Evolutionary conservation across 92 coral and sea anemone species (phyloP).

Genomic region (Parazoanthus atlanticus): DNA sequence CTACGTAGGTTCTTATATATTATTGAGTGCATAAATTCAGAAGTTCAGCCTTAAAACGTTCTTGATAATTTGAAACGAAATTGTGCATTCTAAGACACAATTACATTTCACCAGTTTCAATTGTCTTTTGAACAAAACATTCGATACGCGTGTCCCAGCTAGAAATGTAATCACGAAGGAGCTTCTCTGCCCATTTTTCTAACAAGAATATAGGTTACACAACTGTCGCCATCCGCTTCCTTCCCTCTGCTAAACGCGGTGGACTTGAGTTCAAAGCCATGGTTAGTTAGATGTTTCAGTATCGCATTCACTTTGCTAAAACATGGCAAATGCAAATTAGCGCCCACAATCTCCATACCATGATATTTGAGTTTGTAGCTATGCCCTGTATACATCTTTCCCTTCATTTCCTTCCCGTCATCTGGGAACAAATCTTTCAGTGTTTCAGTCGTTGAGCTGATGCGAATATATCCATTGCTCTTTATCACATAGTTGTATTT

Average conservation of each 20-base stretch:
- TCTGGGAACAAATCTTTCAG: conserved; percentile 27
- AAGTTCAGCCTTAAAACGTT: no score
- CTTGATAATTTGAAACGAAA: no score
- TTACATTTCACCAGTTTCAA: neutral
- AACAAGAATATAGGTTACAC: conserved; percentile 11
- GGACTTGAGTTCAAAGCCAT: conserved; percentile 23
- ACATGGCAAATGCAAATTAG: conserved; percentile 30
- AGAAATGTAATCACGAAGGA: neutral
- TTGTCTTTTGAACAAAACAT: neutral
- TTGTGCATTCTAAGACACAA: neutral
- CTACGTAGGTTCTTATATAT: no score
- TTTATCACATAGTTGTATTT: conserved; percentile 24
- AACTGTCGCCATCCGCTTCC: conserved; percentile 4
- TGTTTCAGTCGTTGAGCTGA: conserved; percentile 19
- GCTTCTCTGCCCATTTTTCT: neutral
- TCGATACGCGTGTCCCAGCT: neutral
- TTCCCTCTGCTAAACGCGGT: conserved; percentile 16
- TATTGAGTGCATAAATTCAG: no score
- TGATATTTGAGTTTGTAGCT: neutral
- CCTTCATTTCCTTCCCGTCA: conserved; percentile 8
- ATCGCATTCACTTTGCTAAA: conserved; percentile 21
- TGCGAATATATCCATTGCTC: conserved; percentile 33
- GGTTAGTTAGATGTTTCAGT: conserved; percentile 17
- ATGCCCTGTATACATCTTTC: neutral
- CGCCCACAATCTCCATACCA: conserved; percentile 14